These are phyloP conservation scores for Catharus bicknelli DNA, from an alignment of 2,113 vertebrate genomes.

Conservation along the genomic window DNA sequence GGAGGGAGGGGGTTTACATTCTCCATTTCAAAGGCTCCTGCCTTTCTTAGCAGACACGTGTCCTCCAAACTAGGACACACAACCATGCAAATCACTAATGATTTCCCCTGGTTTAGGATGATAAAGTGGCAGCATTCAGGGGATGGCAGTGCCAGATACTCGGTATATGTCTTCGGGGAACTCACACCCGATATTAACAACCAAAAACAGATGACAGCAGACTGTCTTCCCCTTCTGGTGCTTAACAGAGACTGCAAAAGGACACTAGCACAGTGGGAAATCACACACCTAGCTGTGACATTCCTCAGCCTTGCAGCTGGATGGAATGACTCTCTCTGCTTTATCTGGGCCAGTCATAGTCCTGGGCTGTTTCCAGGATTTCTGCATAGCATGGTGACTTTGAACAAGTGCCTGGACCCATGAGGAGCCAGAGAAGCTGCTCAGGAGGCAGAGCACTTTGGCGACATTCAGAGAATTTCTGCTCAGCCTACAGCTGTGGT, in stretches of 20 bases:
- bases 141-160: not conserved
- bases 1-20: no score
- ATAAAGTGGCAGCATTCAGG: not conserved
- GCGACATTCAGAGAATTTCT: not conserved
- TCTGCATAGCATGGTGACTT: not conserved
- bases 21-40: no score
- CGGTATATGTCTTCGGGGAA: not conserved
- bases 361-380: not conserved
- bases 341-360: rapidly evolving
- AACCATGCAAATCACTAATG: not conserved
- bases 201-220: not conserved
- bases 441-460: not conserved
- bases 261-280: not conserved
- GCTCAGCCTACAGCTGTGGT: not conserved
- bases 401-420: not conserved
- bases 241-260: not conserved
- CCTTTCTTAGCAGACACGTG: no score
- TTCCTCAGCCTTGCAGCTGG: not conserved
- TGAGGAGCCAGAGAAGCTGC: not conserved
- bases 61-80: no score
- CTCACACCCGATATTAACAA: not conserved
- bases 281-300: not conserved
- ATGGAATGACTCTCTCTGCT: not conserved
- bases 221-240: not conserved
- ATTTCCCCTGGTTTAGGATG: not conserved